A percentile compares a stretch with the other conserved stretches of the same genome.
These are phyloP conservation scores for Chalcis sispes DNA, from an alignment of 2,888 invertebrate genomes.

Conservation along the genomic window DNA sequence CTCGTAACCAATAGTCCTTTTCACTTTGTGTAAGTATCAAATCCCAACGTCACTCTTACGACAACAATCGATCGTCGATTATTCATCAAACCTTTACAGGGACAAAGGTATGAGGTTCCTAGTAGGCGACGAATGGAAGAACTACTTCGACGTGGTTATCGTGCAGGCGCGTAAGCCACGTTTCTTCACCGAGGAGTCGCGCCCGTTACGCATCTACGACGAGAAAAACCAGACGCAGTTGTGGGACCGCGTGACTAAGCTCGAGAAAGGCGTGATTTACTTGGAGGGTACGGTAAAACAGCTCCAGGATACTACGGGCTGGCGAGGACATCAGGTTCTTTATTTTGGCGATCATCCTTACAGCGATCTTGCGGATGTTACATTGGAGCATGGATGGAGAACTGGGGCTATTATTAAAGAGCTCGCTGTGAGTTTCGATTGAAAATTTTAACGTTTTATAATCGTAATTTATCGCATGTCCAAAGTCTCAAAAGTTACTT, in stretches of 20 bases:
- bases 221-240: slow-evolving; percentile 87
- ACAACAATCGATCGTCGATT: neutral
- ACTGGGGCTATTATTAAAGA: slow-evolving; percentile 98
- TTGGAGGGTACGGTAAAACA: slow-evolving; percentile 97
- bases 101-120: slow-evolving; percentile 94
- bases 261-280: slow-evolving; percentile 94
- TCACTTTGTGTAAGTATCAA: slow-evolving; percentile 90
- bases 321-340: slow-evolving; percentile 93
- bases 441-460: no score
- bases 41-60: no score
- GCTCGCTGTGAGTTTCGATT: slow-evolving; percentile 81
- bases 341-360: slow-evolving; percentile 99
- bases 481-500: no score
- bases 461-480: no score
- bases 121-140: slow-evolving; percentile 91
- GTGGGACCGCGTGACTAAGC: slow-evolving; percentile 92
- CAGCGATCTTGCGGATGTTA: slow-evolving; percentile 97
- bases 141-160: slow-evolving; percentile 95
- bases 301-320: slow-evolving; percentile 93
- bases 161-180: slow-evolving; percentile 96
- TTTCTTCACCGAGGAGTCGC: slow-evolving; percentile 95
- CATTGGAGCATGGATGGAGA: slow-evolving; percentile 96
- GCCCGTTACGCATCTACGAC: slow-evolving; percentile 93
- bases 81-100: slow-evolving; percentile 77
- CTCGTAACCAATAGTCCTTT: slow-evolving; percentile 98